Base-by-base conservation (phyloP, 2,113 vertebrate species). In the Carassius carassius region DNA sequence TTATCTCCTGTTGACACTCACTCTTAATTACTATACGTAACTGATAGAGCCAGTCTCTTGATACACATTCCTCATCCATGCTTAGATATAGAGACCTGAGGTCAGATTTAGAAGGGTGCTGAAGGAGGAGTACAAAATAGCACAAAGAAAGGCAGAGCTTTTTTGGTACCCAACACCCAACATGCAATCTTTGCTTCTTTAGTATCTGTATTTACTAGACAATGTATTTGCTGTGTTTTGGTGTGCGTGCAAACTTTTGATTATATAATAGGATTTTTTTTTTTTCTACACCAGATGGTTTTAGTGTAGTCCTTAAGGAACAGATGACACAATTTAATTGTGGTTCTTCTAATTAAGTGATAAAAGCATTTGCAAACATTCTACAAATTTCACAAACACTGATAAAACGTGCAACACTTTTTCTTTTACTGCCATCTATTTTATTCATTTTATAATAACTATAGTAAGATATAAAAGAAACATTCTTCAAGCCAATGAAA, bases 11-110 rank as follows among this genome's bases (percentile, higher is more conserved):
- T 29, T 85, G 85, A 87, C 86, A 83, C 86, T 70, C 73, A 51
- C 85, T 90, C 85, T 86, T 92, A 92, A 93, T 92, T 92, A 90
- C 78, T 37, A 82, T 21, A 74, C 19, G 85, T 89, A 89, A 92
- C 89, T 89, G 72, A 90, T 85, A 74, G 35, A 84, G 74, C 70
- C 25, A 54, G 58, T 49, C 35, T 82, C 74, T 79, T 51, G n/a
- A 44, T 81, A 54, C 10, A 35, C 25, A 84, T 80, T 86, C 47
- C 32, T 84, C 32, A 75, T 84, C 63, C 41, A 2, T 16, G 14
- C 51, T 87, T 86, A 87, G 78, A 83, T 83, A 54, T 70, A 17
- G 29, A 54, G 69, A 69, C 54, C 73, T 84, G 80, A 84, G 85
- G 87, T 85, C 63, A 81, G 67, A 16, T 37, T 37, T 54, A n/a